Evolutionary conservation across 2,113 vertebrate species (phyloP).

Genomic region (Micromys minutus): DNA sequence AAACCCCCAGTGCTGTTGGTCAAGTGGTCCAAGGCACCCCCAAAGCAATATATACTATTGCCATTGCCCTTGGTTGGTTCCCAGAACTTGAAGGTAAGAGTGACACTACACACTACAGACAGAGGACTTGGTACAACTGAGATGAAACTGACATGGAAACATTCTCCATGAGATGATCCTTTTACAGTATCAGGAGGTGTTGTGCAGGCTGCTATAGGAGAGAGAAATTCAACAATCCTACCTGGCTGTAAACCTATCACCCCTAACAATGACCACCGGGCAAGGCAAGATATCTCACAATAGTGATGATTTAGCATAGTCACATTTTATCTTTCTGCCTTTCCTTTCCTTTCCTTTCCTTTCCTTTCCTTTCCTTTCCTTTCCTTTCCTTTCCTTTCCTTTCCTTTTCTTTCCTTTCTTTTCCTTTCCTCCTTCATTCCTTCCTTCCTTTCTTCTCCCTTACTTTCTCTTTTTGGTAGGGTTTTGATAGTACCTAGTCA

Average conservation of each 20-base stretch:
- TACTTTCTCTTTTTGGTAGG: no score
- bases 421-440: neutral
- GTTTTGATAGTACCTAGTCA: no score
- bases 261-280: neutral
- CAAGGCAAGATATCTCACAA: neutral
- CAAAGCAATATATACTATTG: neutral
- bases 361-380: neutral
- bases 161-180: neutral
- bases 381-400: no score
- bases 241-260: neutral
- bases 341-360: no score
- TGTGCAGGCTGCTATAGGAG: neutral
- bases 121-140: neutral
- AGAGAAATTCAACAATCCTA: neutral
- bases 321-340: neutral
- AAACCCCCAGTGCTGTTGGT: neutral
- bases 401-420: no score
- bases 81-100: neutral
- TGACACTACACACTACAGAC: neutral
- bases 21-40: neutral
- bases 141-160: neutral
- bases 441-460: accelerated
- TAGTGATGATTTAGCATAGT: neutral
- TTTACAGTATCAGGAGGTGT: neutral
- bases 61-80: neutral